Evolutionary conservation across 2,797 vertebrate genomes (phyloP).

Genomic region (Chaenodraco wilsoni): DNA sequence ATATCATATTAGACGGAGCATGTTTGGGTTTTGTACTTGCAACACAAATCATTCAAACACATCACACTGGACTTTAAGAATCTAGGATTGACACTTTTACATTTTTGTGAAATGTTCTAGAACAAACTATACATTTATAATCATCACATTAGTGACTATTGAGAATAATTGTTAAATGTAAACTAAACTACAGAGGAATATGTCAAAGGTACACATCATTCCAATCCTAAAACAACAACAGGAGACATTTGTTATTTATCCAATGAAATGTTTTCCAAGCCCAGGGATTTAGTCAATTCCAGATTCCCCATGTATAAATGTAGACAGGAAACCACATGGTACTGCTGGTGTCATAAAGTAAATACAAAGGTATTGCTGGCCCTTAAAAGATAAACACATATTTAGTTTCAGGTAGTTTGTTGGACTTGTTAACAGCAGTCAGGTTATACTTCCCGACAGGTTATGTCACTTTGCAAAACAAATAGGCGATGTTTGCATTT

Average conservation of each 20-base stretch:
- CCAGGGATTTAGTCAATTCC: slow-evolving; percentile 5
- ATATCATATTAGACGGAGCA: too few relatives aligned
- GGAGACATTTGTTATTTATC: background rate
- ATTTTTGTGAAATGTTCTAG: too few relatives aligned
- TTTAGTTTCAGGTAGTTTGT: background rate
- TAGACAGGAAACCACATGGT: background rate
- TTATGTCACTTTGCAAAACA: slow-evolving; percentile 57
- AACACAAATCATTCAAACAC: too few relatives aligned
- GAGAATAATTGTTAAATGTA: too few relatives aligned
- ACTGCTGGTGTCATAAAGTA: background rate
- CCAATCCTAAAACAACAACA: background rate
- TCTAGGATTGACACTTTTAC: too few relatives aligned
- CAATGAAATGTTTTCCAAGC: slow-evolving; percentile 7
- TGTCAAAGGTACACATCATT: background rate
- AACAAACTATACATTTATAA: too few relatives aligned
- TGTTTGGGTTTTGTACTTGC: too few relatives aligned
- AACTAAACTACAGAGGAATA: too few relatives aligned
- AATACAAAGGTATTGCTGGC: slow-evolving; percentile 5
- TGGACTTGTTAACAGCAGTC: background rate
- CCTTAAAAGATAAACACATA: background rate
- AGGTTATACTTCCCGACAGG: background rate
- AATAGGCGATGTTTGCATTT: slow-evolving; percentile 66
- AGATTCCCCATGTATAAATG: background rate
- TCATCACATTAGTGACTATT: too few relatives aligned
- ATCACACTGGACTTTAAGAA: too few relatives aligned